phyloP scores from a whole-genome alignment of 1,140 invertebrate species.

The Drosophila funebris region DNA sequence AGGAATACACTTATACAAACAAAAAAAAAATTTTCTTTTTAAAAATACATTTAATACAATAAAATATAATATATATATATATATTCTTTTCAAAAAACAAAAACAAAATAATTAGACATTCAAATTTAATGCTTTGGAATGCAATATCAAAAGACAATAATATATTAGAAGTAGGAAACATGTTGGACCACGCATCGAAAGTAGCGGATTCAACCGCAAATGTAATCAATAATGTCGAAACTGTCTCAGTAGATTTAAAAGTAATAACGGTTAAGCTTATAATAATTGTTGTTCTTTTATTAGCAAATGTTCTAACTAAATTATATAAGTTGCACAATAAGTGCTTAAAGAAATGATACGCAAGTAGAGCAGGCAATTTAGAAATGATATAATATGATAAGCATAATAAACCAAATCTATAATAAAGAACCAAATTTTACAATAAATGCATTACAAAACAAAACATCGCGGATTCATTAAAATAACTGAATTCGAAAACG shows the following conservation, averaged over 20 bases:
- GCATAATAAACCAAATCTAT: constrained; percentile 6
- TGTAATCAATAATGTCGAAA: no score
- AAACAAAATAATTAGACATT: not conserved
- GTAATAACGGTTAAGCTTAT: constrained; percentile 15
- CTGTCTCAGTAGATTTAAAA: constrained; percentile 13
- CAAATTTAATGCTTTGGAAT: not conserved
- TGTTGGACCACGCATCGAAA: constrained; percentile 4
- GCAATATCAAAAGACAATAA: constrained; percentile 3
- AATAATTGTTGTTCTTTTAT: constrained; percentile 22
- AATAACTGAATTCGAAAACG: constrained; percentile 18
- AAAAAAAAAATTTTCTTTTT: not conserved
- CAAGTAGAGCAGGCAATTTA: constrained; percentile 16
- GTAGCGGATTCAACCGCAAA: no score
- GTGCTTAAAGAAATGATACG: constrained; percentile 8
- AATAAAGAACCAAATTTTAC: constrained; percentile 11
- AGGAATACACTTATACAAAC: not conserved
- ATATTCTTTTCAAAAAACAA: not conserved
- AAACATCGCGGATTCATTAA: constrained; percentile 11
- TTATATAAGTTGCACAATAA: constrained; percentile 22
- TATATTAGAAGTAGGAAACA: not conserved
- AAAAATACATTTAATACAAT: not conserved
- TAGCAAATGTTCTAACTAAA: constrained; percentile 17
- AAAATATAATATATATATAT: constrained; percentile 3
- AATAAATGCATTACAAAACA: constrained; percentile 11
- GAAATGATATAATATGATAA: constrained; percentile 14